phyloP scores from a whole-genome alignment of 1,140 invertebrate genomes.

The Drosophila micromelanica region DNA sequence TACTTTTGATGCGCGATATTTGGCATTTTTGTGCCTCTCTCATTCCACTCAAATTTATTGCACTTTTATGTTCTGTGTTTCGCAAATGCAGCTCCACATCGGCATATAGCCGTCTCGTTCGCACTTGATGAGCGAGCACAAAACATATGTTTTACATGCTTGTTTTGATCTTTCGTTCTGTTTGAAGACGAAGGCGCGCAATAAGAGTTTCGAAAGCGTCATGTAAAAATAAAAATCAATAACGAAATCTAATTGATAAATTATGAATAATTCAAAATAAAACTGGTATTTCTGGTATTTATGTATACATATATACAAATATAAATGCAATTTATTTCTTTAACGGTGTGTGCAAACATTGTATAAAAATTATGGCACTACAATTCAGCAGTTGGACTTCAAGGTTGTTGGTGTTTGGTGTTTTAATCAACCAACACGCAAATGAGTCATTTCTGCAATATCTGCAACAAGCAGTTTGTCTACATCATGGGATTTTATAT shows the following conservation, averaged over 20 bases:
- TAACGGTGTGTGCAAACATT: too few species aligned
- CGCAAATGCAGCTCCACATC: conserved; percentile 53
- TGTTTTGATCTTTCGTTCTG: conserved; percentile 56
- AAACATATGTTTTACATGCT: conserved; percentile 65
- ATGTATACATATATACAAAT: not conserved
- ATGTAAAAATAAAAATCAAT: conserved; percentile 1
- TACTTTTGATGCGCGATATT: conserved; percentile 58
- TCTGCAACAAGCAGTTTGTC: not conserved
- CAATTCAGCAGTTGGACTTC: not conserved
- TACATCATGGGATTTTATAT: not conserved
- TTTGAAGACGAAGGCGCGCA: conserved; percentile 15
- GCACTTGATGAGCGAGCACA: conserved; percentile 20
- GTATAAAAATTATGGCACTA: too few species aligned
- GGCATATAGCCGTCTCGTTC: conserved; percentile 50
- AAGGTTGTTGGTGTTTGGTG: not conserved
- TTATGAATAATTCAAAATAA: not conserved
- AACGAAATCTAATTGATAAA: not conserved
- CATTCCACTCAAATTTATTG: conserved; percentile 75
- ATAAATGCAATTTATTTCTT: too few species aligned
- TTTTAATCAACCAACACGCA: not conserved
- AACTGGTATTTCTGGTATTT: not conserved
- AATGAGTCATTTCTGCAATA: conserved; percentile 7
- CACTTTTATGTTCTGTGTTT: conserved; percentile 66
- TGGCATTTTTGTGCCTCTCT: conserved; percentile 42
- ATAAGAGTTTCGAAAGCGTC: not conserved